Conservation (phyloP, 2,113 vertebrate species). For the Sapayoa aenigma region DNA sequence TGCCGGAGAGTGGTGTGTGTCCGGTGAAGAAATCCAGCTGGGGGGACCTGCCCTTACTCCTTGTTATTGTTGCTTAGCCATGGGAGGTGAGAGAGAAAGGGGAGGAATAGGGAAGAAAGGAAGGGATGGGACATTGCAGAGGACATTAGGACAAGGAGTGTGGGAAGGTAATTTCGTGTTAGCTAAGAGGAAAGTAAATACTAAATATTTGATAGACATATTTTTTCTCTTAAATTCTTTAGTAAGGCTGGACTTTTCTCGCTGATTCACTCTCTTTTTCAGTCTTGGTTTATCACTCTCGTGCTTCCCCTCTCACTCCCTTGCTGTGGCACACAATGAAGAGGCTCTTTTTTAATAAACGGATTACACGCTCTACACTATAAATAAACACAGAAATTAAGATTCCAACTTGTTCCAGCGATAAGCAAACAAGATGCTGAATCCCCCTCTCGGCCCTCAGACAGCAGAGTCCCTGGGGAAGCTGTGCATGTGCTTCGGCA, state of each 20-base stretch:
- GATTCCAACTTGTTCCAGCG: slow-evolving; percentile 47
- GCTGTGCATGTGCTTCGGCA: not conserved
- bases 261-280: slow-evolving; percentile 60
- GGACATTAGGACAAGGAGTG: not conserved
- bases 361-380: slow-evolving; percentile 57
- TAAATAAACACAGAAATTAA: slow-evolving; percentile 66
- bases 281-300: slow-evolving; percentile 16
- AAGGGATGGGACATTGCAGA: not conserved
- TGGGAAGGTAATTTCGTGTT: slow-evolving; percentile 14
- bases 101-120: not conserved
- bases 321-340: slow-evolving; percentile 40
- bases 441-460: slow-evolving; percentile 3
- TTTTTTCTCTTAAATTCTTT: slow-evolving; percentile 47
- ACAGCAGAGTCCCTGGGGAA: slow-evolving; percentile 12
- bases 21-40: not conserved
- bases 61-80: not conserved
- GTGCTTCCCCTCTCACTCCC: slow-evolving; percentile 30
- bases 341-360: slow-evolving; percentile 54
- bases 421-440: slow-evolving; percentile 59
- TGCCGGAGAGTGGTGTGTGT: not conserved
- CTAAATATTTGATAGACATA: slow-evolving; percentile 66
- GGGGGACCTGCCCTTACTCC: not conserved
- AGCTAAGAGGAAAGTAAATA: slow-evolving; percentile 40
- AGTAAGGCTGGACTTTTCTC: slow-evolving; percentile 31
- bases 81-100: not conserved